These are phyloP conservation scores for Episyrphus balteatus DNA, from an alignment of 1,140 invertebrate genomes.

Conservation along the genomic window DNA sequence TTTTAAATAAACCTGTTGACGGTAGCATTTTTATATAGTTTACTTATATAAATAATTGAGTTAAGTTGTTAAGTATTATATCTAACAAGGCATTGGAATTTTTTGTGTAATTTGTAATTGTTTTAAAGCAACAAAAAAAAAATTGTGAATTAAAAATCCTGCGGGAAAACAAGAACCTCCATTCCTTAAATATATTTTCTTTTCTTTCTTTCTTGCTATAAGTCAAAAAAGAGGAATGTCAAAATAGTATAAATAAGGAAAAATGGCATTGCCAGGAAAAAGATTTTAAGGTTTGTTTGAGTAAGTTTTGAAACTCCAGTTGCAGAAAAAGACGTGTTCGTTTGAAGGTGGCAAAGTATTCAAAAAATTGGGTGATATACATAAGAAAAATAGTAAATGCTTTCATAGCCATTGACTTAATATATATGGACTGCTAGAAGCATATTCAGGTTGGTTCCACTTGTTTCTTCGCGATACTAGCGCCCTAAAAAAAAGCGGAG, in stretches of 20 bases:
- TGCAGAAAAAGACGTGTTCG: too few species aligned
- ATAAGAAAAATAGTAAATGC: too few species aligned
- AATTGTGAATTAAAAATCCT: not conserved
- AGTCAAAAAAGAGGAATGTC: not conserved
- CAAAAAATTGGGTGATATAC: too few species aligned
- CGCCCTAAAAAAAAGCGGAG: too few species aligned
- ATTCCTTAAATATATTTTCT: slow-evolving; percentile 14
- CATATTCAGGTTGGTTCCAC: too few species aligned
- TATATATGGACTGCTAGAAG: too few species aligned
- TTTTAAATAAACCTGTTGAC: slow-evolving; percentile 73
- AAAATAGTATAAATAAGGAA: not conserved
- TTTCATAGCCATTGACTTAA: too few species aligned
- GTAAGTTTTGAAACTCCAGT: too few species aligned
- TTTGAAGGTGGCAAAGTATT: too few species aligned
- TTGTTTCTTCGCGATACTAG: too few species aligned
- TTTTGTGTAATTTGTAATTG: not conserved
- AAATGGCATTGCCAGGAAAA: not conserved
- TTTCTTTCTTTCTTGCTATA: slow-evolving; percentile 3
- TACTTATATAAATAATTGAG: slow-evolving; percentile 2
- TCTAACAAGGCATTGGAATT: not conserved
- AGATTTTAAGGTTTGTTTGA: not conserved
- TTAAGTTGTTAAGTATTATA: not conserved
- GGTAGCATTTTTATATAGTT: slow-evolving; percentile 56
- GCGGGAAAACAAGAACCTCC: slow-evolving; percentile 8
- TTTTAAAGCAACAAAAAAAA: not conserved